These are phyloP conservation scores for Bombus ignitus DNA, from an alignment of 1,140 invertebrate genomes.

Conservation along the genomic window DNA sequence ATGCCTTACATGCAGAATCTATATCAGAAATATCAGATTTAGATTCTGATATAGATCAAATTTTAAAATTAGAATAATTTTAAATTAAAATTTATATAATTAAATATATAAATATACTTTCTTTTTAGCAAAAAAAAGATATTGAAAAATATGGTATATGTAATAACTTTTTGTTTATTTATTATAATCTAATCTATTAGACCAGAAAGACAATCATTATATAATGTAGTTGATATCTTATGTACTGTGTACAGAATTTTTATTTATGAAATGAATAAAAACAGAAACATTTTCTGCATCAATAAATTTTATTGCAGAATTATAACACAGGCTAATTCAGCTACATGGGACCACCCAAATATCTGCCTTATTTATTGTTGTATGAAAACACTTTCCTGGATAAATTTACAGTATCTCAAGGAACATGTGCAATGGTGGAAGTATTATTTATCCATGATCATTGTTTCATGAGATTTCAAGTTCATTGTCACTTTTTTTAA, in stretches of 20 bases:
- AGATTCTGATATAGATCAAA: slow-evolving; percentile 75
- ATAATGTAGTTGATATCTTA: background rate
- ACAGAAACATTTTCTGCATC: background rate
- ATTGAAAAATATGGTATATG: background rate
- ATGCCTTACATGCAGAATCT: slow-evolving; percentile 42
- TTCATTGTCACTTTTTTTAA: too few relatives aligned
- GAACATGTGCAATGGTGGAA: too few relatives aligned
- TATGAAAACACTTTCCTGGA: too few relatives aligned
- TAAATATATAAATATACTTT: background rate
- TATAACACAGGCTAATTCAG: too few relatives aligned
- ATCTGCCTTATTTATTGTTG: too few relatives aligned
- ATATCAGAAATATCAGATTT: slow-evolving; percentile 72
- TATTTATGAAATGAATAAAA: slow-evolving; percentile 21
- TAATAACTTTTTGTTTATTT: background rate
- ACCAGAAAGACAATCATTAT: slow-evolving; percentile 28
- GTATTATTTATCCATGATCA: too few relatives aligned
- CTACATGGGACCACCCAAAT: too few relatives aligned
- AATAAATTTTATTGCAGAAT: background rate
- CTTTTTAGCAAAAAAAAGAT: background rate
- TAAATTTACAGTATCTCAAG: too few relatives aligned
- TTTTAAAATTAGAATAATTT: slow-evolving; percentile 70
- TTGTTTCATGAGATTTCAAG: too few relatives aligned
- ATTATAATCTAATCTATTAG: slow-evolving; percentile 2
- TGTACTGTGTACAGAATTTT: background rate
- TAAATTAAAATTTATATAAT: background rate